phyloP scores from a whole-genome alignment of 2,797 vertebrate genomes.

The Sebastes goodei region DNA sequence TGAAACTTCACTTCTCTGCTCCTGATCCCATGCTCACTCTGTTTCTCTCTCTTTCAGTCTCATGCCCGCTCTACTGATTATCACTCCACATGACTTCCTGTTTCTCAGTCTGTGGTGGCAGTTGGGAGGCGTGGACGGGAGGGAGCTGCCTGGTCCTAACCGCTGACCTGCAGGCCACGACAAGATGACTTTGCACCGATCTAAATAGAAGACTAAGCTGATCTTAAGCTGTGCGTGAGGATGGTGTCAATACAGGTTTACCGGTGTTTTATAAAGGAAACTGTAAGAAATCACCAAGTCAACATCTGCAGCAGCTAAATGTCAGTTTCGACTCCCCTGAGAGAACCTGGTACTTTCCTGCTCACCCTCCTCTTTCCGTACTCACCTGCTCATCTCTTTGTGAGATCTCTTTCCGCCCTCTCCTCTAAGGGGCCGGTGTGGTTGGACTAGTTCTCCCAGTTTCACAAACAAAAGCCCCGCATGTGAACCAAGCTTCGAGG shows the following conservation, averaged over 20 bases:
- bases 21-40: constrained; percentile 40
- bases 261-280: not conserved
- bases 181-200: constrained; percentile 19
- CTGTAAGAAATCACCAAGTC: not conserved
- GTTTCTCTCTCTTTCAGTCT: constrained; percentile 21
- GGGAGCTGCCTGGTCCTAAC: constrained; percentile 35
- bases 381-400: constrained; percentile 62
- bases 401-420: constrained; percentile 29
- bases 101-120: constrained; percentile 48
- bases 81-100: constrained; percentile 60
- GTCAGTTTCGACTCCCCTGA: not conserved
- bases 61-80: constrained; percentile 46
- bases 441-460: constrained; percentile 73
- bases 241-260: not conserved
- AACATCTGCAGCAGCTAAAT: not conserved
- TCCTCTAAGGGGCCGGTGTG: constrained; percentile 27
- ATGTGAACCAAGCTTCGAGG: constrained; percentile 43
- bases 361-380: constrained; percentile 12
- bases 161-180: constrained; percentile 36
- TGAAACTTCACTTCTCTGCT: constrained; percentile 33
- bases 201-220: constrained; percentile 22
- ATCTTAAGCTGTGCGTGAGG: not conserved
- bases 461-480: constrained; percentile 66
- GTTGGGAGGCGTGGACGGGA: constrained; percentile 52
- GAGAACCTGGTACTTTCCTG: constrained; percentile 33